Conservation (phyloP, 2,797 vertebrate species). For the Martes flavigula region DNA sequence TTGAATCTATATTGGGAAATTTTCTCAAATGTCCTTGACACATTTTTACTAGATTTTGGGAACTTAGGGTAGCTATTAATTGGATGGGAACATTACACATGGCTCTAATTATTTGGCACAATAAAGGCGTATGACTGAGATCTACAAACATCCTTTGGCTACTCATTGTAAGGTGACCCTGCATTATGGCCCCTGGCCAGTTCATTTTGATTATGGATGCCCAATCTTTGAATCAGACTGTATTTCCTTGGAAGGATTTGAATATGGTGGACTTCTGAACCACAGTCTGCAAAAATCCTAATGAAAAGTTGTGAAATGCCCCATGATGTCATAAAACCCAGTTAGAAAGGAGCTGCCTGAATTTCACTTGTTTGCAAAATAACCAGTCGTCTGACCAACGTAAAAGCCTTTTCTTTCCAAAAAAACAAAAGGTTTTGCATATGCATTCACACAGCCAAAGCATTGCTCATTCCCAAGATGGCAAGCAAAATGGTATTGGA, state of each 20-base stretch:
- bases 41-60: not conserved
- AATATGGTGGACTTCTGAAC: not conserved
- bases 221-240: not conserved
- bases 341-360: not conserved
- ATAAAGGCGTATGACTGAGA: not conserved
- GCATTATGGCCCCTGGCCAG: not conserved
- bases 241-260: slow-evolving; percentile 26
- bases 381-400: not conserved
- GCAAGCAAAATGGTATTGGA: not conserved
- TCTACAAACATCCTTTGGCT: slow-evolving; percentile 25
- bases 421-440: not conserved
- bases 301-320: not conserved
- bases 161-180: slow-evolving; percentile 4
- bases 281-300: not conserved
- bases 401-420: not conserved
- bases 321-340: not conserved
- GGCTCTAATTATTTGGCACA: not conserved
- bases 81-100: not conserved
- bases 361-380: slow-evolving; percentile 26
- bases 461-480: not conserved
- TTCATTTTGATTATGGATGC: slow-evolving; percentile 34
- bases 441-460: not conserved
- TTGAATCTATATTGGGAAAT: slow-evolving; percentile 3
- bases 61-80: slow-evolving; percentile 35
- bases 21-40: slow-evolving; percentile 40